A percentile compares a stretch with the other conserved stretches of the same genome.
These are phyloP conservation scores for Psettodes erumei DNA, from an alignment of 2,113 vertebrate species.

Conservation along the genomic window DNA sequence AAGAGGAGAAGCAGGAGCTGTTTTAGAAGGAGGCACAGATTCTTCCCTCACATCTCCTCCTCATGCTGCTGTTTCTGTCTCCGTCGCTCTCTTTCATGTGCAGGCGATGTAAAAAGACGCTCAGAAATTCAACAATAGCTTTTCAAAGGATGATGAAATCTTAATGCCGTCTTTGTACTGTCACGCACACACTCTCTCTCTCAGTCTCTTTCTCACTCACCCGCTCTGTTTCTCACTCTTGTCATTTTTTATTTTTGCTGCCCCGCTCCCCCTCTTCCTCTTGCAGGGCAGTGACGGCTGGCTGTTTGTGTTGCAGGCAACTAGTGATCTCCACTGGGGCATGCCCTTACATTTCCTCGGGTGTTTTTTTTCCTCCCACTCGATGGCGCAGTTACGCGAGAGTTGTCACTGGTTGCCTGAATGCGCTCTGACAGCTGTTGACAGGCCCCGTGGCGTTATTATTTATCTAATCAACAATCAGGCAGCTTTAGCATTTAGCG, in stretches of 20 bases:
- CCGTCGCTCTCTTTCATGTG: constrained; percentile 49
- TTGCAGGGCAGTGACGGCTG: constrained; percentile 41
- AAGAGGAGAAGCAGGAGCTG: background rate
- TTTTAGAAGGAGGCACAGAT: constrained; percentile 10
- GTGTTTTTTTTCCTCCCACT: constrained; percentile 40
- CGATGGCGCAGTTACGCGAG: constrained; percentile 31
- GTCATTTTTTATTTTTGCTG: constrained; percentile 23
- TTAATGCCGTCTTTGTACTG: constrained; percentile 62
- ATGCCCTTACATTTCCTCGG: constrained; percentile 54
- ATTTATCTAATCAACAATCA: constrained; percentile 55
- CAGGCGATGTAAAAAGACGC: constrained; percentile 46
- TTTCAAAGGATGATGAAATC: constrained; percentile 63
- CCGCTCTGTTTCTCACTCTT: constrained; percentile 20
- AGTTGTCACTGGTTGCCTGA: constrained; percentile 47
- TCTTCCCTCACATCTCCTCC: constrained; percentile 7
- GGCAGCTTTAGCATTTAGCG: constrained; percentile 32
- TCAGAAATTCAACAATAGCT: constrained; percentile 57
- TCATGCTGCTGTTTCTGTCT: constrained; percentile 29
- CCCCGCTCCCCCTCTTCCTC: constrained; percentile 29
- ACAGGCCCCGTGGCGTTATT: constrained; percentile 43
- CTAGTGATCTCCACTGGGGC: constrained; percentile 44
- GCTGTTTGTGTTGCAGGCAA: constrained; percentile 41
- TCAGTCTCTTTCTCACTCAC: constrained; percentile 11
- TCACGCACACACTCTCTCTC: constrained; percentile 38
- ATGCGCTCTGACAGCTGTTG: constrained; percentile 58